Conservation (phyloP, 1,140 invertebrate genomes). For the Pogonus chalceus region DNA sequence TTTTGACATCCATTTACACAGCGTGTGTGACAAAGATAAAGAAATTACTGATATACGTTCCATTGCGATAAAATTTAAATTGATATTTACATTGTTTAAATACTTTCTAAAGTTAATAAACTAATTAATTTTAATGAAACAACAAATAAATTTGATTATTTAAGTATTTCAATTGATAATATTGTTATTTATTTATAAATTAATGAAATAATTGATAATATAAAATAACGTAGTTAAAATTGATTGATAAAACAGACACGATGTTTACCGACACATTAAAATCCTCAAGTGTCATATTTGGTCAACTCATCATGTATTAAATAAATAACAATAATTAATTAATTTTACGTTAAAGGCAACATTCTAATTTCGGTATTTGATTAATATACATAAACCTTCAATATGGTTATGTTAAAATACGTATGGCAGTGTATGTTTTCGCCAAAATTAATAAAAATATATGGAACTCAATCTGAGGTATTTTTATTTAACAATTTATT, state of each 20-base stretch:
- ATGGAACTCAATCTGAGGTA: conserved; percentile 38
- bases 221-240: too few relatives aligned
- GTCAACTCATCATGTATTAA: conserved; percentile 2
- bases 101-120: too few relatives aligned
- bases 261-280: background rate
- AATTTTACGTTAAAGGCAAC: background rate
- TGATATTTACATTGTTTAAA: too few relatives aligned
- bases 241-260: background rate
- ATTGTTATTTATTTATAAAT: too few relatives aligned
- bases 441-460: conserved; percentile 54
- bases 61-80: too few relatives aligned
- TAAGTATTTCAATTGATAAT: too few relatives aligned
- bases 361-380: background rate
- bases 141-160: too few relatives aligned
- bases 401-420: conserved; percentile 2
- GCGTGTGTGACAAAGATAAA: background rate
- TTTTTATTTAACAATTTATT: conserved; percentile 17
- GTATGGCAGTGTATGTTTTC: conserved; percentile 46
- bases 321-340: background rate
- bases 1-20: background rate
- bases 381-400: background rate
- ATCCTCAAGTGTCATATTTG: background rate
- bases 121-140: too few relatives aligned
- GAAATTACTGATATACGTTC: too few relatives aligned
- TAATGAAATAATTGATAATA: too few relatives aligned